Base-by-base conservation (phyloP, 2,888 invertebrate genomes). In the Tipula lateralis region DNA sequence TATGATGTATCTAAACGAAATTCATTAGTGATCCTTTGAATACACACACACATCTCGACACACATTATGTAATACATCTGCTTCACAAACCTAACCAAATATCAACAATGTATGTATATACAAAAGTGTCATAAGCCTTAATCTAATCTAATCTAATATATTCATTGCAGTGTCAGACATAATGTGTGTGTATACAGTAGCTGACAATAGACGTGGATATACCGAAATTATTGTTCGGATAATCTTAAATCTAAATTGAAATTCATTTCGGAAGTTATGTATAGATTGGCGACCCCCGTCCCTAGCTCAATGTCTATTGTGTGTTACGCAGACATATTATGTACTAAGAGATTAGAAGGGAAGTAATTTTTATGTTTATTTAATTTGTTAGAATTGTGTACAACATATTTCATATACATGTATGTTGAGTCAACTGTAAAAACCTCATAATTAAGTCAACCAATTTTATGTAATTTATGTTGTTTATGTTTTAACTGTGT, bases 221-320 rank as follows among this genome's bases (percentile, higher is more conserved):
- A 44, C 24, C 24, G 12, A 6, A 66, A 24, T 24, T 24, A 2
- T 50, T 66, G 5, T 9, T 66, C 66, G 66, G 66, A 66, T 66
- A 66, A 66, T 66, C 66, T 66, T 66, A 66, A 66, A 66, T 66
- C 66, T 66, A 66, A 66, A 66, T 66, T 66, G 66, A 66, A 66
- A 66, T 66, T 66, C 24, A 66, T 66, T 66, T 66, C 44, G 44
- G 44, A 50, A 16, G 16, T 50, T 50, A 16, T 3, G 3, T 66
- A 66, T 24, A 39, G 9, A 2, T 39, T 39, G 39, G 39, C 39
- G 39, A 39, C 19, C 50, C 39, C 50, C 50, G 50, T 50, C 19
- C 50, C 50, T 66, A 24, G 24, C 24, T 24, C 0, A 66, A 66
- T 66, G 24, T 24, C 66, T 66, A 24, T 66, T 24, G 24, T 50